Evolutionary conservation across 2,888 invertebrate genomes (phyloP), one percentile per base, ranked within the genome.

Genomic region (Orthonychiurus folsomi): DNA sequence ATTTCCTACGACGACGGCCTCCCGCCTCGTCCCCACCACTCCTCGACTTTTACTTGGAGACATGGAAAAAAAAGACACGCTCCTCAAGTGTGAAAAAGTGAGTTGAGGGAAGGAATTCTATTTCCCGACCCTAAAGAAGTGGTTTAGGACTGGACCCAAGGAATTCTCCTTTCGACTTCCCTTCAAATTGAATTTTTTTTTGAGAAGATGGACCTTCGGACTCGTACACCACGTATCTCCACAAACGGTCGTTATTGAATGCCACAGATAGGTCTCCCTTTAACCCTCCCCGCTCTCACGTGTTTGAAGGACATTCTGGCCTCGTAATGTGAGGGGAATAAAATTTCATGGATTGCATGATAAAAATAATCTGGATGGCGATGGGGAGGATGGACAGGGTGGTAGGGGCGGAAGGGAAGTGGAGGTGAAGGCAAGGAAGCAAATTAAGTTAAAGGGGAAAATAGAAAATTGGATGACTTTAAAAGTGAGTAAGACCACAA

Each of bases 121-220:
- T 57, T 57, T 57, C 52, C 61, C n/a, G 37, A 37, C 52, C 52
- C 57, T 50, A 24, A 56, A 21, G 47, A 56, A 61, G 56, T 61
- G 56, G 57, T 61, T 61, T 61, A 56, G 24, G 56, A 62, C 62
- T 62, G 56, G 62, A 62, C 62, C 62, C n/a, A n/a, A n/a, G n/a
- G n/a, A 37, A 37, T 15, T 37, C 37, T 5, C 15, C 37, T 37
- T 37, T 37, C 15, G 5, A 9, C 37, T 15, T 37, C 15, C 37
- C 15, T 37, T 15, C 37, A 37, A 37, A 37, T 37, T 37, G 37
- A 37, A 37, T 37, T 37, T 37, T 15, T 37, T n/a, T n/a, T n/a
- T n/a, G n/a, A n/a, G n/a, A n/a, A n/a, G n/a, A n/a, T n/a, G n/a
- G n/a, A n/a, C n/a, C n/a, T n/a, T n/a, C n/a, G n/a, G n/a, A n/a